Percentiles rank a stretch among this genome's conserved stretches.
phyloP scores from a whole-genome alignment of 1,140 invertebrate species.

The Brachystomella parvula region DNA sequence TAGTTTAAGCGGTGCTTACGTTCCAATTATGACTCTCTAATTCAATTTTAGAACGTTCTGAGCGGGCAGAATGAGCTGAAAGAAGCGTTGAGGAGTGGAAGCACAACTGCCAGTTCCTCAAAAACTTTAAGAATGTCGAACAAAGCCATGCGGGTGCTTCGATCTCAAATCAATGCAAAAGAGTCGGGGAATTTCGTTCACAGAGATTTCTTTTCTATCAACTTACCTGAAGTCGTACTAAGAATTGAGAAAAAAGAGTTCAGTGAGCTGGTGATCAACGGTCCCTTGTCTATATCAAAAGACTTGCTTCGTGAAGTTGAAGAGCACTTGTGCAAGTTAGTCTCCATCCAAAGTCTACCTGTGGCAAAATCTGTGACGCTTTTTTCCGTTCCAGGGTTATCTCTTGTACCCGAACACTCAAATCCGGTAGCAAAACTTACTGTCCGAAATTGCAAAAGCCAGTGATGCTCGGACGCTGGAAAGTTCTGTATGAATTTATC shows the following conservation, averaged over 20 bases:
- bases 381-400: no score
- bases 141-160: not conserved
- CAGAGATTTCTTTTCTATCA: slow-evolving; percentile 1
- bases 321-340: no score
- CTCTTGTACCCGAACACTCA: no score
- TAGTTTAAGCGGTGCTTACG: no score
- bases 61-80: not conserved
- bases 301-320: no score
- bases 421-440: no score
- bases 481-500: not conserved
- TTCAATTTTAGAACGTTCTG: not conserved
- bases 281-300: no score
- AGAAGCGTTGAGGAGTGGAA: not conserved
- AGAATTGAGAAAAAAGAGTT: not conserved
- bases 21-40: no score
- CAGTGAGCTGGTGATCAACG: no score
- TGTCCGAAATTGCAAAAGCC: no score
- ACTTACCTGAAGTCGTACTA: not conserved
- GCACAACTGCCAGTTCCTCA: not conserved
- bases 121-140: not conserved
- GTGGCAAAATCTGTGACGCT: no score
- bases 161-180: not conserved
- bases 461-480: not conserved
- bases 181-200: not conserved
- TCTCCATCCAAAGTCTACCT: no score